A percentile compares a stretch with the other conserved stretches of the same genome.
These are phyloP conservation scores for Gila orcuttii DNA, from an alignment of 2,113 vertebrate genomes.

Conservation along the genomic window DNA sequence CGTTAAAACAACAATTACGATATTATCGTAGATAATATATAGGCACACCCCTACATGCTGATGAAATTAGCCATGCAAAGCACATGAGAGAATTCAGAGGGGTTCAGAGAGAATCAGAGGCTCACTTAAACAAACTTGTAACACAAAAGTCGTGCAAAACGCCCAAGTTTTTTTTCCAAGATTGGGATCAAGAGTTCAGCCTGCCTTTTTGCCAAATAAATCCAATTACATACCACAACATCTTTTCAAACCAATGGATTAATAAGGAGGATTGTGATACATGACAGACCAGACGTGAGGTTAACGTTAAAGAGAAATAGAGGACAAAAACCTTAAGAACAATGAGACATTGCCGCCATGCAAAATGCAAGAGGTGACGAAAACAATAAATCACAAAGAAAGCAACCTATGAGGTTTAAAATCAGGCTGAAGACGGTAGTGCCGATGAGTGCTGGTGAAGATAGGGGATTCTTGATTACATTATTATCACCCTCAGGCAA, in stretches of 20 bases:
- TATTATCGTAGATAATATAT: no score
- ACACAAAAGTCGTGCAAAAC: not conserved
- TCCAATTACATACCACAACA: slow-evolving; percentile 1
- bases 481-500: slow-evolving; percentile 64
- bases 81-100: not conserved
- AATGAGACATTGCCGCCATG: not conserved
- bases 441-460: slow-evolving; percentile 18
- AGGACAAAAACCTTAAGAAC: slow-evolving; percentile 1
- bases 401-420: slow-evolving; percentile 17
- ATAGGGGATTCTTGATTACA: slow-evolving; percentile 63
- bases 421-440: not conserved
- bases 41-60: no score
- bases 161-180: not conserved
- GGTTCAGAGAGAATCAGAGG: slow-evolving; percentile 26
- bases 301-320: slow-evolving; percentile 10
- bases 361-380: slow-evolving; percentile 3
- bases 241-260: slow-evolving; percentile 30
- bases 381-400: slow-evolving; percentile 8
- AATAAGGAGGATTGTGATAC: slow-evolving; percentile 24
- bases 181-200: not conserved
- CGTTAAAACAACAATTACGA: no score
- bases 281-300: not conserved
- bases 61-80: not conserved
- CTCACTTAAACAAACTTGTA: slow-evolving; percentile 23
- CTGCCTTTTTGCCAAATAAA: not conserved